Percentiles rank a stretch among this genome's conserved stretches.
phyloP scores from a whole-genome alignment of 2,113 vertebrate species.

The Ceyx margarethae region DNA sequence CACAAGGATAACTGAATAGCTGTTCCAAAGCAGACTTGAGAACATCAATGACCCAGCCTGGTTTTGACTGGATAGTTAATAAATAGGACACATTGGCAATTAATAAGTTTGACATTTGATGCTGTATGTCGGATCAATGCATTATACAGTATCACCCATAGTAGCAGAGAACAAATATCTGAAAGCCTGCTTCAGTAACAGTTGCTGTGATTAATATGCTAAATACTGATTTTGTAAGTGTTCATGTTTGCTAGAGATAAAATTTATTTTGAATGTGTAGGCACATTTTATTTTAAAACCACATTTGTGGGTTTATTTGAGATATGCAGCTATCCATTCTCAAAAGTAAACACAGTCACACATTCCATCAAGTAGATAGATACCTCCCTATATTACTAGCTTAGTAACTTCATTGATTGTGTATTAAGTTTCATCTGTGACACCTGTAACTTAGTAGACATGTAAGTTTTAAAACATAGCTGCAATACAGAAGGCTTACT shows the following conservation, averaged over 20 bases:
- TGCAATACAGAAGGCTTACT: conserved; percentile 44
- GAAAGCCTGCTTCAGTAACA: conserved; percentile 48
- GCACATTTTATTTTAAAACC: neutral
- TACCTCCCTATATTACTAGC: neutral
- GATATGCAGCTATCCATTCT: neutral
- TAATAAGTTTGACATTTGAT: neutral
- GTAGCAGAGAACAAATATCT: neutral
- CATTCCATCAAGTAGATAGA: neutral
- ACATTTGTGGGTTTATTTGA: conserved; percentile 10
- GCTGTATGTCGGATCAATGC: neutral
- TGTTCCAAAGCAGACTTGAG: neutral
- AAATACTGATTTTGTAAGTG: conserved; percentile 31
- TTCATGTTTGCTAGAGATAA: conserved; percentile 29
- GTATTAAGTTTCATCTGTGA: conserved; percentile 33
- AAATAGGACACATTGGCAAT: neutral
- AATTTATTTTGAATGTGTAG: conserved; percentile 20
- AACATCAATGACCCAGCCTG: neutral
- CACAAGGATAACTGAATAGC: neutral
- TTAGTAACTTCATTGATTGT: neutral
- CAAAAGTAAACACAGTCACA: neutral
- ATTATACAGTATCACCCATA: neutral
- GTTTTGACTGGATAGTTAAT: neutral
- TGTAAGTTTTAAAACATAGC: conserved; percentile 67
- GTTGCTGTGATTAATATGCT: conserved; percentile 38
- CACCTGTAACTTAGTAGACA: conserved; percentile 29